These are phyloP conservation scores for Ramphastos sulfuratus DNA, from an alignment of 2,113 vertebrate species.

Conservation along the genomic window DNA sequence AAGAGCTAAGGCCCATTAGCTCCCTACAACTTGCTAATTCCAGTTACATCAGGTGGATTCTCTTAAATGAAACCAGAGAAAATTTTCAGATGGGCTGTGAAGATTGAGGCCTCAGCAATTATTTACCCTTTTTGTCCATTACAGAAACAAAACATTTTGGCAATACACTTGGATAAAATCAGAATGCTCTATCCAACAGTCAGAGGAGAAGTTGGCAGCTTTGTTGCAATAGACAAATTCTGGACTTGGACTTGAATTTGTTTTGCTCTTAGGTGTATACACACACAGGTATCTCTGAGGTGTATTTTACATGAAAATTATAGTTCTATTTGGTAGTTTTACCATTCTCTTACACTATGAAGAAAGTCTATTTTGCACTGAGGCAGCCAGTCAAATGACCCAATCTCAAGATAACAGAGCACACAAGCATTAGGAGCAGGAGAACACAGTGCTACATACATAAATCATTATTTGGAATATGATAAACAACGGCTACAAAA, in stretches of 20 bases:
- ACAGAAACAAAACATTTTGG: not conserved
- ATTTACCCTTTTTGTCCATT: not conserved
- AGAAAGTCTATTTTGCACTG: not conserved
- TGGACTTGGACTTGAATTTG: not conserved
- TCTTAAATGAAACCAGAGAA: not conserved
- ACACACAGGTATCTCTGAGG: fast-evolving
- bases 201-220: not conserved
- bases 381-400: not conserved
- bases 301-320: not conserved
- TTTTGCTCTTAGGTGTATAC: not conserved
- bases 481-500: not conserved
- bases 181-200: not conserved
- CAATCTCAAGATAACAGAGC: not conserved
- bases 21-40: not conserved
- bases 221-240: not conserved
- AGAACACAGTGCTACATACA: not conserved
- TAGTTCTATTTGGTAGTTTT: not conserved
- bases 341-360: not conserved
- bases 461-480: not conserved
- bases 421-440: not conserved
- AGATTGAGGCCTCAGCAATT: not conserved
- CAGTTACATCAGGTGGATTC: not conserved
- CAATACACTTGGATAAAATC: not conserved
- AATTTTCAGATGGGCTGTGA: not conserved
- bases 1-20: not conserved